Conservation (phyloP, 92 coral and sea anemone genomes). For the Ricordea florida region DNA sequence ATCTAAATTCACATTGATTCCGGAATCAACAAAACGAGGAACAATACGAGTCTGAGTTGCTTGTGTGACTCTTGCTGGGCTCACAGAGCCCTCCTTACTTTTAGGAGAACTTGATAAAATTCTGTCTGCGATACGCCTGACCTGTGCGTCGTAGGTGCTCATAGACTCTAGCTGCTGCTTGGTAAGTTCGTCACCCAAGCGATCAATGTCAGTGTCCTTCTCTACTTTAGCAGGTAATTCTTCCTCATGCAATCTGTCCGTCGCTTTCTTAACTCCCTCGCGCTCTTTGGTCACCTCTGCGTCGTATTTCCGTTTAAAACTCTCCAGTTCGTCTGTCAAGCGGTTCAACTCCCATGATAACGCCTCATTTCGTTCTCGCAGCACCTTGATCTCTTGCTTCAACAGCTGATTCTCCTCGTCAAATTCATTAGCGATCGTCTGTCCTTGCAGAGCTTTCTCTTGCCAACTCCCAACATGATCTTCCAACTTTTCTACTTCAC, state of each 20-base stretch:
- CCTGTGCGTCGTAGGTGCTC: conserved; percentile 82
- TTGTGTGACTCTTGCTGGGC: conserved; percentile 30
- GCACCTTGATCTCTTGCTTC: conserved; percentile 56
- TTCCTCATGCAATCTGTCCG: not conserved
- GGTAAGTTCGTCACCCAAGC: not conserved
- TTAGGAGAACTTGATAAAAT: conserved; percentile 61
- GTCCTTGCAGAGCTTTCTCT: conserved; percentile 33
- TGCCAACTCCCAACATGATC: conserved; percentile 19
- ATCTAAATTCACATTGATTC: conserved; percentile 72
- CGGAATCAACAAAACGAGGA: conserved; percentile 67
- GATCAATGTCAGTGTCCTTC: not conserved
- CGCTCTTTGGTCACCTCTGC: conserved; percentile 8
- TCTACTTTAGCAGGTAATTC: conserved; percentile 20
- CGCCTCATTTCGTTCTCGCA: conserved; percentile 6
- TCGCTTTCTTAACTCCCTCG: conserved; percentile 1
- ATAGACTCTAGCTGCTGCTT: conserved; percentile 58
- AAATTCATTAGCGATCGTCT: conserved; percentile 14
- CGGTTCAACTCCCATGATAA: conserved; percentile 22
- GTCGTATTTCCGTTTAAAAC: conserved; percentile 35
- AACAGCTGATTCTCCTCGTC: conserved; percentile 67
- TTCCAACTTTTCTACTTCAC: conserved; percentile 13
- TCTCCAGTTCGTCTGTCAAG: conserved; percentile 37
- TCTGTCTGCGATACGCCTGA: conserved; percentile 77
- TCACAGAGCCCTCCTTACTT: not conserved
- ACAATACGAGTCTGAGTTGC: conserved; percentile 68